Base-by-base conservation (phyloP, 2,797 vertebrate species). In the Salmo trutta region DNA sequence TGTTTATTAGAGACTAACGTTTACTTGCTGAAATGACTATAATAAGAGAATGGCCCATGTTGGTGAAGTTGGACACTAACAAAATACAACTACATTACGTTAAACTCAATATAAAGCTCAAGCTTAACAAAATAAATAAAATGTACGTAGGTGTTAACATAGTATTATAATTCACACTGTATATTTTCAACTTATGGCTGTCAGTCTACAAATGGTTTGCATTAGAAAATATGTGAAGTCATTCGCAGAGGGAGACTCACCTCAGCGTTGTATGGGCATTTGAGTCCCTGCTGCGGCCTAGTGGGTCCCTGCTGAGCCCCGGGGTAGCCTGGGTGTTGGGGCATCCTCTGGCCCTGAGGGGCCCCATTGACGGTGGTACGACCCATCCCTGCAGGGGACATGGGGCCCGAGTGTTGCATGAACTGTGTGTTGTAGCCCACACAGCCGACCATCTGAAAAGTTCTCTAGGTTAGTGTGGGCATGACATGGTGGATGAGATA, bases 341-440 rank as follows among this genome's bases (percentile, higher is more conserved):
- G 93, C 78, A 95, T 85, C 79, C 96, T 92, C 90, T 96, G 97
- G 21, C 93, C 93, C 65, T 80, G 83, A n/a, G 5, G 83, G 94
- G 79, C 0, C 93, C 86, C 75, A 96, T 88, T 0, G 93, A 88
- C 0, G 94, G 89, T n/a, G n/a, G n/a, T n/a, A 0, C 94, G 90
- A 27, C 87, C 96, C 93, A 96, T 93, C 31, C 90, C 89, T 1
- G 94, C 51, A 8, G 56, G 56, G 91, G 6, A 87, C 82, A 0
- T 93, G 27, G 97, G 93, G 0, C 93, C 95, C 0, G 94, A 85
- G 8, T 96, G 96, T 62, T 93, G 89, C 85, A 98, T 87, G 88
- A 96, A 98, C 88, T 97, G 97, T 85, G 87, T 95, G 87, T 87
- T 92, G 71, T 96, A 98, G 54, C 93, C 90, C 47, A 93, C 90